Evolutionary conservation across 2,113 vertebrate genomes (phyloP).

Genomic region (Pholis gunnellus): DNA sequence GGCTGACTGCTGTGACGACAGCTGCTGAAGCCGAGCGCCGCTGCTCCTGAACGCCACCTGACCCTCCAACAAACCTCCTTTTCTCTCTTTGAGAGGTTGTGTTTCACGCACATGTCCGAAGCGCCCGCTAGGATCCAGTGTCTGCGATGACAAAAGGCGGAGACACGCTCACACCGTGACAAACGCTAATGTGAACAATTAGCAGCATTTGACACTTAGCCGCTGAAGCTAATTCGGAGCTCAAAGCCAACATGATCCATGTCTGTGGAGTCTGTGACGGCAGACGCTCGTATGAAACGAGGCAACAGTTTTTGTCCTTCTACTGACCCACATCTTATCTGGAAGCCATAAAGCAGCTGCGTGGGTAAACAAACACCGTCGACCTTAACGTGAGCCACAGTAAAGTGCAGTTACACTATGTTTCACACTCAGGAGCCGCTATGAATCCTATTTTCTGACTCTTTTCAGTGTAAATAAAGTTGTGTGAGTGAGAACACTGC

Average conservation of each 20-base stretch:
- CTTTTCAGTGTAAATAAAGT: not conserved
- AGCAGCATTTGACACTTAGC: not conserved
- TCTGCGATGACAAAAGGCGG: constrained; percentile 4
- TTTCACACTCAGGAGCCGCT: not conserved
- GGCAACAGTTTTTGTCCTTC: constrained; percentile 16
- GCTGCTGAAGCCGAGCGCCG: constrained; percentile 56
- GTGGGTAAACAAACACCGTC: constrained; percentile 24
- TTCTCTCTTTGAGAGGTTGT: not conserved
- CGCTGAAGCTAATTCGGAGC: not conserved
- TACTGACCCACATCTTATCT: constrained; percentile 65
- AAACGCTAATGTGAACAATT: not conserved
- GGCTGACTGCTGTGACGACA: constrained; percentile 34
- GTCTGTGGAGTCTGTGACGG: not conserved
- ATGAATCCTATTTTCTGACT: not conserved
- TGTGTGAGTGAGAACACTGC: not conserved
- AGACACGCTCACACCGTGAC: rapidly evolving
- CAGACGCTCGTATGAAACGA: not conserved
- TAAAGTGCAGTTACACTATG: not conserved
- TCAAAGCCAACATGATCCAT: not conserved
- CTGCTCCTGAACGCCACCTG: constrained; percentile 48
- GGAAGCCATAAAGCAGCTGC: not conserved
- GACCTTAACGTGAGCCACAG: not conserved
- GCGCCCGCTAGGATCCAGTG: not conserved
- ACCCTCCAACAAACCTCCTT: constrained; percentile 32
- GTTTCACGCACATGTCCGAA: constrained; percentile 5